Percentiles rank a stretch among this genome's conserved stretches.
phyloP scores from a whole-genome alignment of 2,797 vertebrate species.

The Spea hammondii region DNA sequence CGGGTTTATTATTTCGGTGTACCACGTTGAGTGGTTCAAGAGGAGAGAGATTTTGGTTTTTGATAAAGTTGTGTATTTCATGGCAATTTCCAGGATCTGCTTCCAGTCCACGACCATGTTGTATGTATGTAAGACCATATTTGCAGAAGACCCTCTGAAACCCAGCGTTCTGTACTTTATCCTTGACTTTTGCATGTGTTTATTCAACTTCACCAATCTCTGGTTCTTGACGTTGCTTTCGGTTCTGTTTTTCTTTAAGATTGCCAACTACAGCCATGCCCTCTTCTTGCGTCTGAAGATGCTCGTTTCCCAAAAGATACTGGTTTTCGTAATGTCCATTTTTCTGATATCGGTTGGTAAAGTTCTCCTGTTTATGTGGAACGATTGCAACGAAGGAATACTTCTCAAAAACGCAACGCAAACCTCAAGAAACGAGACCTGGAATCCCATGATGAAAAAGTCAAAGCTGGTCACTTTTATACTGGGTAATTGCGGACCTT shows the following conservation, averaged over 20 bases:
- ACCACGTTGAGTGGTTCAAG: neutral
- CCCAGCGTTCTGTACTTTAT: neutral
- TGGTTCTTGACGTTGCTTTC: neutral
- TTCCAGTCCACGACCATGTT: neutral
- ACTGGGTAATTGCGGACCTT: neutral
- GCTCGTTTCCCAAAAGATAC: neutral
- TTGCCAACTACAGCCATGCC: neutral
- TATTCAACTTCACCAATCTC: neutral
- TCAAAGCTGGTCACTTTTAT: neutral
- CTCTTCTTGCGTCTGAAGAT: neutral
- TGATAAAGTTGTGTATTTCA: neutral
- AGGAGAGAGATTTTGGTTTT: neutral
- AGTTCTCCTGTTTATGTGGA: too few relatives aligned
- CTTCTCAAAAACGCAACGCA: too few relatives aligned
- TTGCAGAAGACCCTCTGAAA: neutral
- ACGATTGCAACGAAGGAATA: too few relatives aligned
- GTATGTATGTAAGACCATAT: neutral
- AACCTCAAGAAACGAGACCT: too few relatives aligned
- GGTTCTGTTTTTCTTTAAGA: neutral
- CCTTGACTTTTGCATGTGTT: neutral
- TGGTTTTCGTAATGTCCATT: neutral
- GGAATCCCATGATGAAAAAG: too few relatives aligned
- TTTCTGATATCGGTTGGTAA: neutral
- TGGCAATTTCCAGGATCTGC: neutral
- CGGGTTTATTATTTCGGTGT: neutral